phyloP scores from a whole-genome alignment of 2,888 invertebrate species.

The Torymus texanus region DNA sequence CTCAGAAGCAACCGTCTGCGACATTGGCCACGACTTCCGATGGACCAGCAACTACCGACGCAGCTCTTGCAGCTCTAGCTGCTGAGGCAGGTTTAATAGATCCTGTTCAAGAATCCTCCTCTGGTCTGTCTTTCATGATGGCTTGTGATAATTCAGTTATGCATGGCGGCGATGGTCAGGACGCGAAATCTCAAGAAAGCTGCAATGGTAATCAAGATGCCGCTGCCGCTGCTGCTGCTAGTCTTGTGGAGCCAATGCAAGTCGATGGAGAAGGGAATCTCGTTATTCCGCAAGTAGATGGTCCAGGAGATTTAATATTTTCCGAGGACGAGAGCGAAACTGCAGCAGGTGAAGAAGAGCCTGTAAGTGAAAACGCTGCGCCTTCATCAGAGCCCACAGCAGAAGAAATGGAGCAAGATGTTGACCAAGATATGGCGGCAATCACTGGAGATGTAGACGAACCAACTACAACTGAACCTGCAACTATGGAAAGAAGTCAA shows the following conservation, averaged over 20 bases:
- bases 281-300: conserved; percentile 73
- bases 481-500: conserved; percentile 10
- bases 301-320: conserved; percentile 67
- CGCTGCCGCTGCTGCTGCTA: conserved; percentile 66
- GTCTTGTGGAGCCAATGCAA: conserved; percentile 71
- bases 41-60: conserved; percentile 80
- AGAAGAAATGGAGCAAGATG: conserved; percentile 63
- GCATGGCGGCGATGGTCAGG: conserved; percentile 57
- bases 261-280: conserved; percentile 72
- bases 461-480: not conserved
- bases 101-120: conserved; percentile 74
- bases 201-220: conserved; percentile 72
- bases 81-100: conserved; percentile 80
- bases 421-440: conserved; percentile 50
- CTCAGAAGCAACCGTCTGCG: conserved; percentile 78
- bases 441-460: conserved; percentile 43
- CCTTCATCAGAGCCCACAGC: conserved; percentile 49
- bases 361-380: conserved; percentile 48
- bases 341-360: conserved; percentile 35
- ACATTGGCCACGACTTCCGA: conserved; percentile 78
- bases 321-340: conserved; percentile 66
- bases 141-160: conserved; percentile 65
- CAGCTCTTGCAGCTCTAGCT: conserved; percentile 79
- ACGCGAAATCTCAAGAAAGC: conserved; percentile 70
- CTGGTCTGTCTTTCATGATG: conserved; percentile 72